Base-by-base conservation (phyloP, 2,113 vertebrate genomes). In the Neolamprologus hecqui region DNA sequence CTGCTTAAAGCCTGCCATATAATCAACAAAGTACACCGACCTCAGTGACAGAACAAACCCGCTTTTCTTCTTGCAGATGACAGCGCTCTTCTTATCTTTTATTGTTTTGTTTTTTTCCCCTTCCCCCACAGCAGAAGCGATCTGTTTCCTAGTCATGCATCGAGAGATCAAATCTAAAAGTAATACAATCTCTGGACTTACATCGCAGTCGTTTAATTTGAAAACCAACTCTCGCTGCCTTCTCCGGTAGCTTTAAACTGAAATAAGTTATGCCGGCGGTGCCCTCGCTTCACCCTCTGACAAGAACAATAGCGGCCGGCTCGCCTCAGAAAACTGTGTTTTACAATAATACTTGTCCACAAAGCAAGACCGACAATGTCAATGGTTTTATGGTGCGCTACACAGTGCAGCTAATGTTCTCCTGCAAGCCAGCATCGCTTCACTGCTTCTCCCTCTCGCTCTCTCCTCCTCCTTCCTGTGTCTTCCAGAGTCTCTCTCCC, bases 151-250 rank as follows among this genome's bases (percentile, higher is more conserved):
- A 49, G 85, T 89, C 93, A 88, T 90, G 90, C 88, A 90, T 93
- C 90, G 82, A 86, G 33, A 91, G 85, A 93, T 92, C 86, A 92
- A 91, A 94, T 94, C 91, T 88, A 89, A 92, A 88, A 92, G 85
- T 86, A 90, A 93, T 91, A 84, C 90, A 85, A 89, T 91, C 87
- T 92, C 51, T 88, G 84, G 81, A 86, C 90, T 65, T 85, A 82
- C 81, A 83, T 89, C 58, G 88, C 6, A 49, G 19, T n/a, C 77
- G 42, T 90, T 94, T 92, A 84, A 91, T 92, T 87, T 92, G 87
- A 86, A 88, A 91, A 45, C n/a, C 86, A 42, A 21, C 65, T 82
- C 87, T 68, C 17, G 49, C 12, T 28, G 35, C 70, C 33, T 80
- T 9, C 68, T 49, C 13, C 9, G 35, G 33, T 6, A 37, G 83